Evolutionary conservation across 2,888 invertebrate species (phyloP), one percentile per base, ranked within the genome.

Genomic region (Merodon equestris): DNA sequence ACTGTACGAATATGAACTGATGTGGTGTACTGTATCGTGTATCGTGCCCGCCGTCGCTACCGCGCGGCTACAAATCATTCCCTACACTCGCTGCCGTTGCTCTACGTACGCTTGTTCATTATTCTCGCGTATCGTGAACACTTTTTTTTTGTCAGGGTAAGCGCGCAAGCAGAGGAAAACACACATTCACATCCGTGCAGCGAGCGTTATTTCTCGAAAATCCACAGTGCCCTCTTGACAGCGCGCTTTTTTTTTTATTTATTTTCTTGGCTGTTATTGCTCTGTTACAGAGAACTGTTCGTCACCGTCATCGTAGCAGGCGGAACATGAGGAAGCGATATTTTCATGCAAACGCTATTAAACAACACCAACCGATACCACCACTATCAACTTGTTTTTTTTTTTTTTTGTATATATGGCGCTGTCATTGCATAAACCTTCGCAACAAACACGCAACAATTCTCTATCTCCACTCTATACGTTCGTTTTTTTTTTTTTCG

Each of bases 401-500:
- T 53, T 48, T 48, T 48, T 64, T 70, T 70, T 57, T 61, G 27
- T 27, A 27, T 4, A 27, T 74, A 74, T 79, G 77, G 67, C 79
- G 74, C 79, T 64, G 74, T 63, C 79, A 79, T 79, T 79, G 79
- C 79, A 79, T 79, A 79, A 79, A 79, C 63, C 67, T 73, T 73
- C 57, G 74, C 79, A 74, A 56, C 71, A 71, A n/a, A 79, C 73
- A 79, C 79, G 79, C 79, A 79, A 79, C 79, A 68, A 73, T 79
- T 77, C 58, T 66, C 54, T 60, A 51, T 50, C 61, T 77, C 72
- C 47, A 53, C 18, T 51, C 58, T 63, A 17, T 38, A 40, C 9
- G 40, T 40, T 27, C 27, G 27, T 27, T 27, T 7, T 1, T 63
- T 13, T 60, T 12, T 51, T 13, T 53, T 54, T 13, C 40, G 1